Conservation (phyloP, 2,888 invertebrate species). For the Dendrolimus pini region DNA sequence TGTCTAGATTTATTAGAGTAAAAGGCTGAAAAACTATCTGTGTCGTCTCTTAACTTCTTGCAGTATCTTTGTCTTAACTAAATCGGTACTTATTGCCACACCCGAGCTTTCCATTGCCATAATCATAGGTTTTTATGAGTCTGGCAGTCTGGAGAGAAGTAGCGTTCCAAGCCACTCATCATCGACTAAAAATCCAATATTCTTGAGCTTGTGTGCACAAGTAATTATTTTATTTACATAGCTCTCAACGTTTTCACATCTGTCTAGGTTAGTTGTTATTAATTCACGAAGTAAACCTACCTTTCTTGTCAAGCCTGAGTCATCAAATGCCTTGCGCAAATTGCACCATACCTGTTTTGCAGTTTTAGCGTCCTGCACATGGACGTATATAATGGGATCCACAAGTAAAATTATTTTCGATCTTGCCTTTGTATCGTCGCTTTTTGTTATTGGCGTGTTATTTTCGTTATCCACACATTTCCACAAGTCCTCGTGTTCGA, state of each 20-base stretch:
- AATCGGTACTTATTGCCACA: constrained; percentile 4
- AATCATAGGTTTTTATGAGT: constrained; percentile 4
- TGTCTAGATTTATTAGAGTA: not conserved
- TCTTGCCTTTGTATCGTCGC: constrained; percentile 2
- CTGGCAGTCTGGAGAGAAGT: constrained; percentile 3
- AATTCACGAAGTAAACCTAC: constrained; percentile 2
- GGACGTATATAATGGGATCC: constrained; percentile 11
- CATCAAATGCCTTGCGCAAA: not conserved
- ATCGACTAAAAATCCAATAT: constrained; percentile 3
- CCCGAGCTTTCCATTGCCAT: constrained; percentile 6
- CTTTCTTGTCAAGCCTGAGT: too few species aligned
- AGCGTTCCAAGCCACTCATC: constrained; percentile 6
- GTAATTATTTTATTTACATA: constrained; percentile 4
- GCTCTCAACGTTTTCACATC: not conserved
- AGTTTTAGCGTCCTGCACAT: constrained; percentile 10
- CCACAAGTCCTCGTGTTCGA: constrained; percentile 14
- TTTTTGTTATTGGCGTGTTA: constrained; percentile 1
- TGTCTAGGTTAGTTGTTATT: constrained; percentile 1
- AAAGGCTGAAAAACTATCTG: constrained; percentile 1
- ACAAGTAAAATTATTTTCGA: constrained; percentile 10
- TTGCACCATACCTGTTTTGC: not conserved
- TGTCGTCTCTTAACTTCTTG: constrained; percentile 2
- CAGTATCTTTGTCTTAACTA: constrained; percentile 3
- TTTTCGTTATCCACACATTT: constrained; percentile 1
- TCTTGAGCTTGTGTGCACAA: constrained; percentile 3